phyloP scores from a whole-genome alignment of 1,140 invertebrate genomes.

The Hormaphis cornu region DNA sequence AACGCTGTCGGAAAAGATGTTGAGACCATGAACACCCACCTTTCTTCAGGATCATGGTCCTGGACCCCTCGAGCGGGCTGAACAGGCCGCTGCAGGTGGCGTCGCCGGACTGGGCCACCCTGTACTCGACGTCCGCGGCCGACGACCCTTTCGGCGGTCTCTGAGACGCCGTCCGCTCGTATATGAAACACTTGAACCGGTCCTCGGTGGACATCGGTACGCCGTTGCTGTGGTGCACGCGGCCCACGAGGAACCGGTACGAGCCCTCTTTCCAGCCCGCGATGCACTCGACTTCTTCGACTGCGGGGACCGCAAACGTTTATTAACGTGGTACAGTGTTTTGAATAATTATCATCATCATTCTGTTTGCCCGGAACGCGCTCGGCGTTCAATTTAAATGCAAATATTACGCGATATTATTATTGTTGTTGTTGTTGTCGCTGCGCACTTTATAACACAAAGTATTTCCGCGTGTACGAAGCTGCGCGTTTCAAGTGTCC shows the following conservation, averaged over 20 bases:
- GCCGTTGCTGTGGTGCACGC: conserved; percentile 55
- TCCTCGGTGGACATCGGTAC: conserved; percentile 83
- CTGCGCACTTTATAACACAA: too few relatives aligned
- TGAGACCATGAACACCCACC: conserved; percentile 44
- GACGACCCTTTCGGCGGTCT: neutral
- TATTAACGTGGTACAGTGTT: too few relatives aligned
- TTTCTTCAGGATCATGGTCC: conserved; percentile 50
- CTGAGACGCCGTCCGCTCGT: conserved; percentile 52
- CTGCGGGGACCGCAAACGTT: conserved; percentile 45
- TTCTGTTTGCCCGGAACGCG: too few relatives aligned
- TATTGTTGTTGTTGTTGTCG: too few relatives aligned
- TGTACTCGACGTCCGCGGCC: conserved; percentile 36
- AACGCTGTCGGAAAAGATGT: too few relatives aligned
- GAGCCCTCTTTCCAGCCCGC: conserved; percentile 58
- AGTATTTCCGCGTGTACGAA: too few relatives aligned
- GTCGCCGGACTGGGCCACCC: conserved; percentile 60
- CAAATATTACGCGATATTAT: too few relatives aligned
- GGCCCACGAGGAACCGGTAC: conserved; percentile 51
- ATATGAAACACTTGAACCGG: conserved; percentile 84
- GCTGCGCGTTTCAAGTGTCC: too few relatives aligned
- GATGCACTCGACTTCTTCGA: conserved; percentile 55
- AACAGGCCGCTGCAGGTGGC: conserved; percentile 53
- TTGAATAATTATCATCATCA: too few relatives aligned
- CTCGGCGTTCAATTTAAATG: too few relatives aligned
- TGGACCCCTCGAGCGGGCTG: conserved; percentile 50